Percentiles rank a stretch among this genome's conserved stretches.
Conservation (phyloP, 2,888 invertebrate species). For the Creontiades dilutus region DNA sequence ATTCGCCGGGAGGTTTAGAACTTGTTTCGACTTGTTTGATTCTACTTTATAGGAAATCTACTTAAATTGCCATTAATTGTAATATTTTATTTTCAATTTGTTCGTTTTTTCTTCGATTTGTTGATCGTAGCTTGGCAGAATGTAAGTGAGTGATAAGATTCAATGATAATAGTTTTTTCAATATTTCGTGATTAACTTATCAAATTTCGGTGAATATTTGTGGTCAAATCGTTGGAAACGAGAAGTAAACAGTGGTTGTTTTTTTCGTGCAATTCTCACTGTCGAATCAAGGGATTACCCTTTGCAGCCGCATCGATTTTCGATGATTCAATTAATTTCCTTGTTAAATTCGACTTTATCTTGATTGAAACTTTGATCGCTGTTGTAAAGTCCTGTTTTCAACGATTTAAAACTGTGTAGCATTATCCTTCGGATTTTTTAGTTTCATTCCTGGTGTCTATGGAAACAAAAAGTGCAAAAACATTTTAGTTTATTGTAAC, state of each 20-base stretch:
- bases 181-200: not conserved
- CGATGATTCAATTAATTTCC: not conserved
- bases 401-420: not conserved
- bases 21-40: slow-evolving; percentile 33
- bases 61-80: slow-evolving; percentile 66
- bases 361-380: not conserved
- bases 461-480: not conserved
- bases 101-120: slow-evolving; percentile 45
- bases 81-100: slow-evolving; percentile 49
- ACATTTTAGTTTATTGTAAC: not conserved
- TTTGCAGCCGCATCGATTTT: not conserved
- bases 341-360: not conserved
- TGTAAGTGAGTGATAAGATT: slow-evolving; percentile 4
- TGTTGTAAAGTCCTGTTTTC: not conserved
- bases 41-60: slow-evolving; percentile 63
- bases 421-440: not conserved
- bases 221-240: slow-evolving; percentile 26
- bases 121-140: slow-evolving; percentile 59
- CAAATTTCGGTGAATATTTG: not conserved
- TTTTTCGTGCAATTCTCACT: not conserved
- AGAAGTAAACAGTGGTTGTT: not conserved
- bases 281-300: not conserved
- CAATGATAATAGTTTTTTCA: not conserved
- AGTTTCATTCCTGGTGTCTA: not conserved
- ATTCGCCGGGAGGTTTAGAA: slow-evolving; percentile 16